Base-by-base conservation (phyloP, 2,888 invertebrate genomes). In the Apodemia hepburni region DNA sequence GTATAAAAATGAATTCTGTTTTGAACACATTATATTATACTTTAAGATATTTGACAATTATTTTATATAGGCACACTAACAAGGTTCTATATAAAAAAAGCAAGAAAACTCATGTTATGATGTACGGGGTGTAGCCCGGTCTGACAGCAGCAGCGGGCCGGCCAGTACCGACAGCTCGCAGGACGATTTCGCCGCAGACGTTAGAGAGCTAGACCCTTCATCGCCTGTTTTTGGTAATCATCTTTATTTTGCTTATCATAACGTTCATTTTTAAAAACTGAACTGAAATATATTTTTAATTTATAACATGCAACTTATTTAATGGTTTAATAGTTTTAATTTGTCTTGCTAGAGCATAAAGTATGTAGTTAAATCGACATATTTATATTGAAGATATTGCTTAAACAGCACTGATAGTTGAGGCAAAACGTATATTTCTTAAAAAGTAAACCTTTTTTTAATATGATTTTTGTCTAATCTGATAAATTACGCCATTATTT, bases 161-260 rank as follows among this genome's bases (percentile, higher is more conserved):
- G 82, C 80, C 73, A 80, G 84, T 73, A 74, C 77, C 51, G 89
- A 87, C 66, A 64, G 68, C 68, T 82, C 87, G 67, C 82, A 84
- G 65, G 92, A 92, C 65, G 92, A 92, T 84, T 87, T 81, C 82
- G 87, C 86, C 63, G 84, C 87, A 4, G 92, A 92, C 73, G 79
- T 87, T 82, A 88, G 83, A 79, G 90, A 89, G 78, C 85, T 92
- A 74, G 91, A 92, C 78, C 89, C 91, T 70, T 78, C 85, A 68
- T 90, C 92, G 80, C 90, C 92, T 72, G 75, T 84, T 74, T 92
- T 92, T 79, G 91, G 92, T 92, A 92, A 90, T 64, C 72, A 72
- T 73, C 65, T 72, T 77, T 82, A 76, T 70, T 74, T 80, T 79
- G 79, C 78, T 64, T 9, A n/a, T 7, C 45, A 45, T n/a, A n/a